Percentiles rank a stretch among this genome's conserved stretches.
These are phyloP conservation scores for Tachycineta bicolor DNA, from an alignment of 2,113 vertebrate genomes.

Conservation along the genomic window DNA sequence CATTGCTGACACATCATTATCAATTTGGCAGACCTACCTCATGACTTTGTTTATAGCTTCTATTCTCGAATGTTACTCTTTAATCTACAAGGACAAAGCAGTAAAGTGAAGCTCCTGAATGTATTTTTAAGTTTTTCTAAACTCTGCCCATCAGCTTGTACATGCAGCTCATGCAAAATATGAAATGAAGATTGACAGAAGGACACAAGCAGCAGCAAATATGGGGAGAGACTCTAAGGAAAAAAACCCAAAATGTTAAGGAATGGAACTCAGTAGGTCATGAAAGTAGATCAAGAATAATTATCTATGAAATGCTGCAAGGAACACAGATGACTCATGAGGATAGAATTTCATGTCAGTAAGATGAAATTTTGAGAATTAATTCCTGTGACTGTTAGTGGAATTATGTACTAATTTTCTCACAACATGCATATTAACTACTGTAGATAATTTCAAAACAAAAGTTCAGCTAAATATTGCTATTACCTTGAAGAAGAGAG, in stretches of 20 bases:
- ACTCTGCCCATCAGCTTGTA: background rate
- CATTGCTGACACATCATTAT: background rate
- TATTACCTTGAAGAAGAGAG: background rate
- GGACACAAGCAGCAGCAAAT: background rate
- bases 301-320: conserved; percentile 19
- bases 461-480: background rate
- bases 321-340: background rate
- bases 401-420: background rate
- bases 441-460: background rate
- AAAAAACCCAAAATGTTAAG: background rate
- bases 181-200: background rate
- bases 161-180: background rate
- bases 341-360: background rate
- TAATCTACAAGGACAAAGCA: background rate
- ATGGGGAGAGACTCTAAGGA: background rate
- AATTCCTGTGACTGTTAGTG: background rate
- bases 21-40: background rate
- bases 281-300: conserved; percentile 13
- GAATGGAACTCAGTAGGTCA: background rate
- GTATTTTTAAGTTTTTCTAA: background rate
- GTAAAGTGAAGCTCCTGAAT: background rate
- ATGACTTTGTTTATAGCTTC: background rate
- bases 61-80: background rate
- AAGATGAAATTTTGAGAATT: background rate
- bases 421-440: background rate